Evolutionary conservation across 2,888 invertebrate species (phyloP).

Genomic region (Phortica okadai): DNA sequence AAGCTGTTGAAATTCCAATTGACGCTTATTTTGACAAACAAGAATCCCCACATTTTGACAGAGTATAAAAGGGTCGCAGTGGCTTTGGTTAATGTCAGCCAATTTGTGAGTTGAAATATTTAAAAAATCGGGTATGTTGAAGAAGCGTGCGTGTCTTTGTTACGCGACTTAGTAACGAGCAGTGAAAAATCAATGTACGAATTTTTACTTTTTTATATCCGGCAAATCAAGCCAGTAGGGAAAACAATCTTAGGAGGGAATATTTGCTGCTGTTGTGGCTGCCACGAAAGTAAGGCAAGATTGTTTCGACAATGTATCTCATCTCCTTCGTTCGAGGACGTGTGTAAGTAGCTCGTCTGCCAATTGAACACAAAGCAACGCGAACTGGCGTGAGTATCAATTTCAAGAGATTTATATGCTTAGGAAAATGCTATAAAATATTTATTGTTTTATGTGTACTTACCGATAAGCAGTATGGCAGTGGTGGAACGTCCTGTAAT

Average conservation of each 20-base stretch:
- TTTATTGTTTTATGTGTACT: conserved; percentile 63
- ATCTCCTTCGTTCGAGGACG: background rate
- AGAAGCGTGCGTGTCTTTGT: background rate
- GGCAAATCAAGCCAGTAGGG: conserved; percentile 4
- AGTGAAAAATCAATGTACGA: conserved; percentile 31
- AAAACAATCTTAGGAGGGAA: conserved; percentile 5
- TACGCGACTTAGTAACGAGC: conserved; percentile 25
- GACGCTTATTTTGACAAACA: background rate
- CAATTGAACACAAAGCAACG: background rate
- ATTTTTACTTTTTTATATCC: background rate
- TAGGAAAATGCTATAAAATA: conserved; percentile 64
- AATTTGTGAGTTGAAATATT: background rate
- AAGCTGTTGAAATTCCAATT: background rate
- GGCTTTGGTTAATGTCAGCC: background rate
- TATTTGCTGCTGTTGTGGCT: conserved; percentile 17
- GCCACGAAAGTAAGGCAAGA: background rate
- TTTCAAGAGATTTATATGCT: conserved; percentile 64
- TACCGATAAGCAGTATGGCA: conserved; percentile 54
- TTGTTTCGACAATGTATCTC: background rate
- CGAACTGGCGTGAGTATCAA: conserved; percentile 52
- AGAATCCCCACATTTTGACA: conserved; percentile 18
- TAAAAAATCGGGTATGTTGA: background rate
- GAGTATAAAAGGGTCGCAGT: background rate
- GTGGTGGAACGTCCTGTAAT: conserved; percentile 11
- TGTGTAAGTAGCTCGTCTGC: background rate